A percentile compares a stretch with the other conserved stretches of the same genome.
Evolutionary conservation across 2,797 vertebrate species (phyloP).

Genomic region (Oreonectes daqikongensis): DNA sequence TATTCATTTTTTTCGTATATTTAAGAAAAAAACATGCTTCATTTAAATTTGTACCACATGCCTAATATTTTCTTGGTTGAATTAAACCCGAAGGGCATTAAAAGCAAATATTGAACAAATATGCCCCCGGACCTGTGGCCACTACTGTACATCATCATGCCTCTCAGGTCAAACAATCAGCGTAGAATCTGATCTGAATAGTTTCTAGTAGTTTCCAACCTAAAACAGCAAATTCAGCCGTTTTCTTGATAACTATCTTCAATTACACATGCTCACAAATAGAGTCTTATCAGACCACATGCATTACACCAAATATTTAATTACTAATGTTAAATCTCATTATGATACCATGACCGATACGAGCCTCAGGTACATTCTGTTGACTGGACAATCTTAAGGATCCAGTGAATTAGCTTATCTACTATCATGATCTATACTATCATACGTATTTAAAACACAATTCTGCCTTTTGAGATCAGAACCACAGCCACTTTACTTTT

Average conservation of each 20-base stretch:
- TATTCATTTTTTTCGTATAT: too few relatives aligned
- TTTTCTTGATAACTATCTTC: background rate
- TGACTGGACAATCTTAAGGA: background rate
- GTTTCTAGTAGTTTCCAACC: background rate
- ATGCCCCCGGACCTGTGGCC: too few relatives aligned
- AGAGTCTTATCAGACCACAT: background rate
- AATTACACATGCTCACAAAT: background rate
- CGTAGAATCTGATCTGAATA: background rate
- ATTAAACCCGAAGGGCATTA: too few relatives aligned
- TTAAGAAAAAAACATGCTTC: too few relatives aligned
- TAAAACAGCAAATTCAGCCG: background rate
- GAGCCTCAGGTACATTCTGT: background rate
- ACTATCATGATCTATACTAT: background rate
- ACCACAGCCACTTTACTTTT: background rate
- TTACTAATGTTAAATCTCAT: background rate
- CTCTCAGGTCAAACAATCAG: background rate
- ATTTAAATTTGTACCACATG: too few relatives aligned
- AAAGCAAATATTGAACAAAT: too few relatives aligned
- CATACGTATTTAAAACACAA: background rate
- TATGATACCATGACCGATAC: background rate
- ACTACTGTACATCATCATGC: too few relatives aligned
- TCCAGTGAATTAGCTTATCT: background rate
- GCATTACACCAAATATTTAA: background rate
- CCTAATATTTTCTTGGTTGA: too few relatives aligned
- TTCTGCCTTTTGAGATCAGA: background rate